Evolutionary conservation across 2,797 vertebrate genomes (phyloP).

Genomic region (Rhodeus uyekii): DNA sequence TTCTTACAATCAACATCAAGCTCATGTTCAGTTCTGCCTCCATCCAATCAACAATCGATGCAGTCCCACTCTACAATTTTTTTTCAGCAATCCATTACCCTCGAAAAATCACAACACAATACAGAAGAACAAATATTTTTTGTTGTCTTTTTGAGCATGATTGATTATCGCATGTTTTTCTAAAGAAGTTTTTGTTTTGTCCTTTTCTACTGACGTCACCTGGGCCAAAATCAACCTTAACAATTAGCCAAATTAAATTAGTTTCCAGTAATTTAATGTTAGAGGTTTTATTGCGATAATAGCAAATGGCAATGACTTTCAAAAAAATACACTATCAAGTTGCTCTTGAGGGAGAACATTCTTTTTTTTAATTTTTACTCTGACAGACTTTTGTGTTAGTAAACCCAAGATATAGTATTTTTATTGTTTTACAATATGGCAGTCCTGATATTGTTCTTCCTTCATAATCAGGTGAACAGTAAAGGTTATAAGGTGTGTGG

Average conservation of each 20-base stretch:
- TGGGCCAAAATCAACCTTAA: neutral
- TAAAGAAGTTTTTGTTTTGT: neutral
- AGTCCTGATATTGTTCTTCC: neutral
- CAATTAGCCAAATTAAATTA: neutral
- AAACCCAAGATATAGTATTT: neutral
- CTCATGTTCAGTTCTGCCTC: neutral
- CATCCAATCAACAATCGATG: neutral
- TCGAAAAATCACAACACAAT: no score
- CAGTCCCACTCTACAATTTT: neutral
- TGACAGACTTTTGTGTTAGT: neutral
- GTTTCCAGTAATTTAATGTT: no score
- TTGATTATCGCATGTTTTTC: neutral
- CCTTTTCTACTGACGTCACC: neutral
- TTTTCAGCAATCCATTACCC: neutral
- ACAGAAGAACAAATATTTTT: neutral
- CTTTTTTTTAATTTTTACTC: neutral
- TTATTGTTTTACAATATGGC: neutral
- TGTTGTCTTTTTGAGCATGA: neutral
- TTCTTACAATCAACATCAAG: neutral
- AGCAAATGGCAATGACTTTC: neutral
- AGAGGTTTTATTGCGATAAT: no score
- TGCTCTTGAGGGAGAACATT: neutral
- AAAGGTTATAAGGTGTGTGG: slow-evolving; percentile 98
- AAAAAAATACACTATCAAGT: neutral
- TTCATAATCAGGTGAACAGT: slow-evolving; percentile 86